Evolutionary conservation across 2,113 vertebrate species (phyloP).

Genomic region (Brachypodius melanocephalos): DNA sequence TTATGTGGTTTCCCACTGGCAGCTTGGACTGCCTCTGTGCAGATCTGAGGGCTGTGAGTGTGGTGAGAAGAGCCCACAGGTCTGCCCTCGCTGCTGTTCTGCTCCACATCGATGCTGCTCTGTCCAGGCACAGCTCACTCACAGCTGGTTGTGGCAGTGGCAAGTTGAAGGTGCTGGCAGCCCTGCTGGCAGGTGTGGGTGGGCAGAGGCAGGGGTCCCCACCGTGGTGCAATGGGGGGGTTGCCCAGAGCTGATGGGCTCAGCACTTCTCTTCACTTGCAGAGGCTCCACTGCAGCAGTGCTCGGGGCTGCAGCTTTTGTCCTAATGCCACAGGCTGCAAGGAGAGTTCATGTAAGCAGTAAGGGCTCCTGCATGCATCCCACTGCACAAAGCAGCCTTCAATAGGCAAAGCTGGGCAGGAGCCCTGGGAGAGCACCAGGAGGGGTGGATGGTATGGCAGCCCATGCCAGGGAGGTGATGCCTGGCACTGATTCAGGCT

Average conservation of each 20-base stretch:
- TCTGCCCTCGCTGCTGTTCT: background rate
- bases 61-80: background rate
- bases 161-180: background rate
- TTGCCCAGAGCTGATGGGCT: background rate
- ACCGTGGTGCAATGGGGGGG: fast-evolving
- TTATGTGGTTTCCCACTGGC: fast-evolving
- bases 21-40: background rate
- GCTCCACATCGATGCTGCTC: fast-evolving
- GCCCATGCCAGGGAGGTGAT: background rate
- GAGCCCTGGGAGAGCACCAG: background rate
- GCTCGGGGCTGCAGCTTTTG: background rate
- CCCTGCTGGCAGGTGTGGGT: background rate
- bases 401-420: background rate
- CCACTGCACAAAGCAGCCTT: background rate
- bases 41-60: background rate
- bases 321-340: background rate
- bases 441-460: background rate
- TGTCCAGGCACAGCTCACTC: fast-evolving
- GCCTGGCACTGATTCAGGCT: background rate
- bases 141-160: background rate
- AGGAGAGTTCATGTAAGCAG: background rate
- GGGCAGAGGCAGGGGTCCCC: background rate
- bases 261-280: background rate
- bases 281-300: background rate
- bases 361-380: background rate